A percentile compares a stretch with the other conserved stretches of the same genome.
phyloP scores from a whole-genome alignment of 2,888 invertebrate species.

The Drosophila neotestacea region DNA sequence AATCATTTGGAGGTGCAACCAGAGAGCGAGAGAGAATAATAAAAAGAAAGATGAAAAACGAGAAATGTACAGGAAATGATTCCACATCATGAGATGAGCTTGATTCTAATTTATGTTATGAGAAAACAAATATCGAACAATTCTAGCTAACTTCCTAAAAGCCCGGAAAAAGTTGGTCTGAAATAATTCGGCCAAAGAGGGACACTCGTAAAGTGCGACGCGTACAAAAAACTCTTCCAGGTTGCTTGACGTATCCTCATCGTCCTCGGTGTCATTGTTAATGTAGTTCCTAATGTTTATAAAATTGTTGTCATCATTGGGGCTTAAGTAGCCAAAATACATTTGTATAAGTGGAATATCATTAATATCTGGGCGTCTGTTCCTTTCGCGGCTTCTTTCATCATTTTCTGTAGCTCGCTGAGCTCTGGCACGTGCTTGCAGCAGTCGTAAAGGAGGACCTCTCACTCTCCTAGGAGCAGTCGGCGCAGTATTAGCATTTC shows the following conservation, averaged over 20 bases:
- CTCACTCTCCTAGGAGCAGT: not conserved
- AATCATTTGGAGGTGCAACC: slow-evolving; percentile 52
- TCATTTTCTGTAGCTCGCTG: not conserved
- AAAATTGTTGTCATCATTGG: not conserved
- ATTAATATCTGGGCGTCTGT: no score
- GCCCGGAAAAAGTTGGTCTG: slow-evolving; percentile 13
- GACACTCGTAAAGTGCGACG: slow-evolving; percentile 29
- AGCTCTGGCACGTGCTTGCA: not conserved
- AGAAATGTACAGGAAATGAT: slow-evolving; percentile 17
- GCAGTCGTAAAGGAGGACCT: not conserved
- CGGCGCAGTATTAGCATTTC: not conserved
- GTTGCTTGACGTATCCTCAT: not conserved
- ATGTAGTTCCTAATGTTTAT: not conserved
- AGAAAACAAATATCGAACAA: slow-evolving; percentile 29
- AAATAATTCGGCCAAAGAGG: slow-evolving; percentile 24
- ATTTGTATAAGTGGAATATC: no score
- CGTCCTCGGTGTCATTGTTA: not conserved
- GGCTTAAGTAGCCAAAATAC: no score
- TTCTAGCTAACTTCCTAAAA: slow-evolving; percentile 17
- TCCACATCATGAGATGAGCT: slow-evolving; percentile 2
- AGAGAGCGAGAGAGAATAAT: not conserved
- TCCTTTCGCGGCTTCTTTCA: not conserved
- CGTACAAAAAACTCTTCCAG: slow-evolving; percentile 17
- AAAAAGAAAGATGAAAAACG: slow-evolving; percentile 13
- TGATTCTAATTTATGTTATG: not conserved